Base-by-base conservation (phyloP, 1,140 invertebrate genomes). In the Drosophila arizonae region DNA sequence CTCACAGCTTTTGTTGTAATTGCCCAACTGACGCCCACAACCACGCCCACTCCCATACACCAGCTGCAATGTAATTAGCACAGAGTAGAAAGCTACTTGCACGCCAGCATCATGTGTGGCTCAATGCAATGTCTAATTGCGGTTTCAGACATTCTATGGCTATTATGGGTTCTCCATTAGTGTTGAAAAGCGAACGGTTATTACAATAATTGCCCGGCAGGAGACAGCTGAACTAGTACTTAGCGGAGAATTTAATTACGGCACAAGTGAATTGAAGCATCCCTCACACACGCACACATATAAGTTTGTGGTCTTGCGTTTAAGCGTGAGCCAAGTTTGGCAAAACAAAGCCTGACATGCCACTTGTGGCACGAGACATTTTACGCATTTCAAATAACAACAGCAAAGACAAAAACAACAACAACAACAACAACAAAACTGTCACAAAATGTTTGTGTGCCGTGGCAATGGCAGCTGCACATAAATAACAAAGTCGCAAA, bases 141-240 rank as follows among this genome's bases (percentile, higher is more conserved):
- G 64, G 43, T 41, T 48, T 17, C 5, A n/a, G 17, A n/a, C 3
- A n/a, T 13, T 11, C 30, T 52, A 24, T 33, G 51, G 76, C 24
- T 68, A 11, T 86, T 82, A 86, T 87, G 82, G 82, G 66, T 82
- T 87, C 87, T 86, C 82, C 84, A 87, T 87, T 88, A 87, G 84
- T 66, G 76, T 60, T 54, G 71, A 74, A 87, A 76, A 79, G 78
- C 65, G 77, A 24, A 57, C 24, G 21, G 65, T 54, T 68, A 66
- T 70, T 65, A 81, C 66, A 81, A 77, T 77, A 85, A 81, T 85
- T 85, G 77, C 63, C 54, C 24, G 10, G 28, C 43, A 6, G 4
- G 5, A 11, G 21, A 11, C n/a, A 15, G 43, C 21, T 11, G 15
- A 63, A 41, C 28, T 52, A 61, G 54, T 75, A 67, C 78, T 81